Base-by-base conservation (phyloP, 2,113 vertebrate species). In the Onychostruthus taczanowskii region DNA sequence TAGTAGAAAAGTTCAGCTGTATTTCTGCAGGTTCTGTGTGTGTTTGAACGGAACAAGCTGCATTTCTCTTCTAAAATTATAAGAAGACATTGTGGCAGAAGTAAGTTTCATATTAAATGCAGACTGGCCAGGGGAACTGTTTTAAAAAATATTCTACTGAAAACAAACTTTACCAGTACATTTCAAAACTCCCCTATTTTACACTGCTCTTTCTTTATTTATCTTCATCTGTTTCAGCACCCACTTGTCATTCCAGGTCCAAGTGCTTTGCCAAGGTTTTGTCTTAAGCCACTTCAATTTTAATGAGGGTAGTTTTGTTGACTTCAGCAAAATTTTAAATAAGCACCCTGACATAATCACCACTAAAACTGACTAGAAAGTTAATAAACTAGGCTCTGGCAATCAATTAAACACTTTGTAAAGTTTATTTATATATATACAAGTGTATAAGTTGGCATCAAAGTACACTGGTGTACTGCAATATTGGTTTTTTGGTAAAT, bases 1-100 rank as follows among this genome's bases (percentile, higher is more conserved):
- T 83, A 90, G 59, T 81, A 78, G 93, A 88, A 94, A 97, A 95
- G 43, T 91, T 95, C 39, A 70, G 26, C 52, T 96, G 47, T 93
- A 19, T 90, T 94, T 92, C 85, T 95, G 75, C 64, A 86, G 78
- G 35, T 90, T 91, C 67, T 93, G 12, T 89, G 41, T 79, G 61
- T 93, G 46, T 91, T 89, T 95, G 73, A 78, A 87, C 16, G 22
- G 75, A 31, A 93, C 74, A 94, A 79, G 66, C 55, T 94, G 50
- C n/a, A 62, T 85, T 91, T 94, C 39, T 86, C 64, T 78, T 82
- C 63, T 92, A 70, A 91, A 94, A 77, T 66, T 69, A 2, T 70
- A 84, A 55, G 37, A 93, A 59, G 56, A 56, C 16, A 49, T 67
- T 93, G 63, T 76, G 55, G 53, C 41, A 49, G 72, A 94, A 95